Conservation (phyloP, 2,888 invertebrate genomes). For the Folsomia manolachei region DNA sequence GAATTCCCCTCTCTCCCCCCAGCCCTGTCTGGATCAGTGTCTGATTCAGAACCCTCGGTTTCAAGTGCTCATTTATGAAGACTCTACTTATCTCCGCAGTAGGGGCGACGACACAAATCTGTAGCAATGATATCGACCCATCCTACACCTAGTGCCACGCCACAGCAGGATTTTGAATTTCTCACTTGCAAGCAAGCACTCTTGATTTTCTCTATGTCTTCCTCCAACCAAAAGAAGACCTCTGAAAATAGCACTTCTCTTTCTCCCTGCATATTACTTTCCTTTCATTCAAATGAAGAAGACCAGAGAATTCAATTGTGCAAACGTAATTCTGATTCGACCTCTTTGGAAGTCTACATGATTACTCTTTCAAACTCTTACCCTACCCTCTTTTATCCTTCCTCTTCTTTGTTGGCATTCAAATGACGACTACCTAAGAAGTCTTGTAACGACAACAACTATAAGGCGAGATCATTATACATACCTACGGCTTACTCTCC, state of each 20-base stretch:
- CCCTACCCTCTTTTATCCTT: not conserved
- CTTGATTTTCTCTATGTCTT: not conserved
- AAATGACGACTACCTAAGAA: not conserved
- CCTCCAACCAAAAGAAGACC: not conserved
- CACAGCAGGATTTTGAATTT: too few relatives aligned
- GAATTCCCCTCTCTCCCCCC: too few relatives aligned
- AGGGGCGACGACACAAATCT: slow-evolving; percentile 1
- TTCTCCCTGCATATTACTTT: too few relatives aligned
- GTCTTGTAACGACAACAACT: not conserved
- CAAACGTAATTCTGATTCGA: slow-evolving; percentile 7
- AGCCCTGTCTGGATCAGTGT: too few relatives aligned
- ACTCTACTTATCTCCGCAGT: too few relatives aligned
- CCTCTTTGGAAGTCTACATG: slow-evolving; percentile 16
- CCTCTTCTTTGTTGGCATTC: not conserved
- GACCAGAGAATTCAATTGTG: slow-evolving; percentile 10
- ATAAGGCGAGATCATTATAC: too few relatives aligned
- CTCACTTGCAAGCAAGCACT: too few relatives aligned
- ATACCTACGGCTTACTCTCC: too few relatives aligned
- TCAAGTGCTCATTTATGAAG: not conserved
- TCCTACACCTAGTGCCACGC: slow-evolving; percentile 3
- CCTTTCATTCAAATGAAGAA: too few relatives aligned
- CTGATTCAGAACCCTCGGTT: not conserved
- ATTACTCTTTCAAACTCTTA: slow-evolving; percentile 1
- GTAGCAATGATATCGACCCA: slow-evolving; percentile 10
- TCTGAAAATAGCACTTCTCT: too few relatives aligned